Base-by-base conservation (phyloP, 92 coral and sea anemone species). In the Isaurus tuberculatus region DNA sequence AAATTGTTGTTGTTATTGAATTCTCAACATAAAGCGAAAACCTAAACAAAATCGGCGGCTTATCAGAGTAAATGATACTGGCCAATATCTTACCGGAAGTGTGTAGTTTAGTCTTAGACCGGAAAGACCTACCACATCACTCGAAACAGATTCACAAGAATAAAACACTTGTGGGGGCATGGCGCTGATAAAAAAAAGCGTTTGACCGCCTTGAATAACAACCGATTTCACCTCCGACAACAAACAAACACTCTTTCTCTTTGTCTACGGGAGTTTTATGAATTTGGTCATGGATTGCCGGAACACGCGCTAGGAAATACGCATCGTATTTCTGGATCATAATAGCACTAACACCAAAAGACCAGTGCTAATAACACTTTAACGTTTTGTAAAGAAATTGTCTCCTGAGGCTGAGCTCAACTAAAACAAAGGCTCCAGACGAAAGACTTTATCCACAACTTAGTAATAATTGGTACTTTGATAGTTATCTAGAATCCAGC, bases 81-180 rank as follows among this genome's bases (percentile, higher is more conserved):
- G 25, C 25, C 48, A 74, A 25, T 1, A 8, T 13, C 33, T 58
- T 58, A 77, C 20, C 82, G 82, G 82, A 77, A 77, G 82, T 57
- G 57, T 30, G 30, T 14, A 23, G 49, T 69, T 31, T 20, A 57
- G 64, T 13, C 14, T 57, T 37, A 67, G 27, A n/a, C 82, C 82
- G 82, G 82, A 77, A 77, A 36, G 68, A 33, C 82, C 82, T 23
- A 77, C 82, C 82, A 36, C 82, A 74, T 42, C n/a, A 77, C 33
- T 34, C 23, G 17, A 48, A 73, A 53, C 80, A 40, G 10, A 74
- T 74, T 74, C 80, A 63, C 8, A 51, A 32, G 70, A 55, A 77
- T 64, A 58, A 57, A 57, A 57, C 82, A 58, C 51, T 77, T 11
- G 53, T 32, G 70, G 48, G 70, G 82, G 82, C 55, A 61, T 33